Evolutionary conservation across 2,888 invertebrate genomes (phyloP), one percentile per base, ranked within the genome.

Genomic region (Meteorus colon): DNA sequence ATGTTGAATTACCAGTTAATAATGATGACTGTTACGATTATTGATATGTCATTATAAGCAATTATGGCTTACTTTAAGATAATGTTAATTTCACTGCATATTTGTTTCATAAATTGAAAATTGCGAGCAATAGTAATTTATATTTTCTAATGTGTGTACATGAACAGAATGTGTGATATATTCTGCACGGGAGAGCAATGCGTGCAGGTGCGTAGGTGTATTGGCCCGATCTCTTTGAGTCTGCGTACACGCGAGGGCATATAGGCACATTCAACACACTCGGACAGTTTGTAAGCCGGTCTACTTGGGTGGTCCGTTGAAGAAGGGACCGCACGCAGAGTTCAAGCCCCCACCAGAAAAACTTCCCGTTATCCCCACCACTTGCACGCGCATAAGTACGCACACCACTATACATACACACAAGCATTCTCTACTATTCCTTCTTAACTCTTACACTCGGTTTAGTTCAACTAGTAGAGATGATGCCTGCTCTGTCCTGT

Each of bases 251-350:
- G 67, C 55, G 45, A 66, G 48, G 41, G 41, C 77, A 71, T 59
- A 71, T 34, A 77, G 19, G 65, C 59, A 74, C 72, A 69, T 48
- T 41, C 71, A 37, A 76, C 55, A 74, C 62, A 75, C 74, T 76
- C 72, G 78, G 79, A 79, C 78, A 78, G 65, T 77, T 85, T 85
- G 85, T 86, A 87, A 87, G 86, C 86, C 85, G 84, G 84, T 84
- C 89, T 84, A 87, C 89, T 88, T 89, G 89, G 89, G 89, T 89
- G 89, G 89, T 88, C 89, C 85, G 83, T 87, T 85, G 85, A 86
- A 85, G 87, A 86, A 86, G 87, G 86, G 89, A 89, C 89, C 89
- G 89, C 89, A 89, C 89, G 89, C 89, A 88, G 89, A 85, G 88
- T 84, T 83, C 84, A 63, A 76, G 73, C 78, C 80, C 87, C 88